Evolutionary conservation across 2,888 invertebrate genomes (phyloP).

Genomic region (Dasysyrphus albostriatus): DNA sequence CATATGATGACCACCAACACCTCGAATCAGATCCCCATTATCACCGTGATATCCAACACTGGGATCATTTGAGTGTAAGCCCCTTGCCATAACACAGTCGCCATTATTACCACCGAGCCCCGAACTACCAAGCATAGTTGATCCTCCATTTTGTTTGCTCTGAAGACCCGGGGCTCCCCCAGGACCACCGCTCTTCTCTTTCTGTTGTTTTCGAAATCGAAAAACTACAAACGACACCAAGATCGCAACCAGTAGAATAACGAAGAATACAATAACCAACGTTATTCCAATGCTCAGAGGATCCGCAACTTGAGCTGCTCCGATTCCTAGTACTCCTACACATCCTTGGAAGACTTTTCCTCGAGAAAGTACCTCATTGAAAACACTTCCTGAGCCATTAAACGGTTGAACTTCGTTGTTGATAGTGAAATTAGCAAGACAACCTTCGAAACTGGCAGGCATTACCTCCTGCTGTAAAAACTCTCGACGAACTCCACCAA

Average conservation of each 20-base stretch:
- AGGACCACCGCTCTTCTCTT: conserved; percentile 90
- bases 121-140: conserved; percentile 88
- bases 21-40: conserved; percentile 89
- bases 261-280: conserved; percentile 96
- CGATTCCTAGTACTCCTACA: conserved; percentile 89
- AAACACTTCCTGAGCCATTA: conserved; percentile 93
- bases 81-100: conserved; percentile 89
- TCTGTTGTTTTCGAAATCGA: conserved; percentile 93
- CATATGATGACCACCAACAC: conserved; percentile 90
- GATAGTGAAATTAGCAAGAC: conserved; percentile 94
- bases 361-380: conserved; percentile 88
- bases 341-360: conserved; percentile 92
- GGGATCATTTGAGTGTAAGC: conserved; percentile 88
- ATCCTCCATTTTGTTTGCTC: conserved; percentile 89
- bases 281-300: conserved; percentile 97
- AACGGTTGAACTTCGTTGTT: conserved; percentile 96
- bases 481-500: conserved; percentile 91
- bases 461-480: conserved; percentile 85
- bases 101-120: conserved; percentile 88
- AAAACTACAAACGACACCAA: conserved; percentile 96
- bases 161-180: conserved; percentile 89
- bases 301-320: conserved; percentile 91
- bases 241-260: conserved; percentile 94
- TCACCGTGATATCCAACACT: conserved; percentile 90
- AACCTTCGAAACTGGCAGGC: conserved; percentile 92